Conservation (phyloP, 2,113 vertebrate genomes). For the Lucifuga dentata region DNA sequence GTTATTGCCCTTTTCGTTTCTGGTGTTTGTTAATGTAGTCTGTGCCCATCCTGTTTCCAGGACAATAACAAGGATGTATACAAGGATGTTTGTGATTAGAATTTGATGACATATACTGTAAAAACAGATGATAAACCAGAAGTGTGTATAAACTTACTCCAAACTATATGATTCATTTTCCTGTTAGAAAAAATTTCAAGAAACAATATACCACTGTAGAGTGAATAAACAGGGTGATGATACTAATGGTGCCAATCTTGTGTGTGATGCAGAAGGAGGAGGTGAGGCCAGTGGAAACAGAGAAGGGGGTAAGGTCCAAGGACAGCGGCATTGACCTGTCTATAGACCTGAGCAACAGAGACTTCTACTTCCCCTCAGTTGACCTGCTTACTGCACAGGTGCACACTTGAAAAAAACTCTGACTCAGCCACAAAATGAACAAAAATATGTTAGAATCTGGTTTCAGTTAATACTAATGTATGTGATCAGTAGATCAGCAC, state of each 20-base stretch:
- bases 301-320: conserved; percentile 44
- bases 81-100: too few species aligned
- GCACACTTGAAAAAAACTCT: background rate
- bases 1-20: too few species aligned
- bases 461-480: background rate
- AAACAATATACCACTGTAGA: too few species aligned
- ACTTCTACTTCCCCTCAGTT: conserved; percentile 93
- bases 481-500: too few species aligned
- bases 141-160: too few species aligned
- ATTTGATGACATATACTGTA: too few species aligned
- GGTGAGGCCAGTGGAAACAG: conserved; percentile 55
- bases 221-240: background rate
- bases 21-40: background rate
- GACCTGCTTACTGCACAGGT: conserved; percentile 98
- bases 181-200: too few species aligned
- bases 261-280: conserved; percentile 72
- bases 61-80: too few species aligned
- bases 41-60: too few species aligned
- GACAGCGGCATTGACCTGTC: conserved; percentile 42
- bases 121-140: too few species aligned
- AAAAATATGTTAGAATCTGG: background rate
- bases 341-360: conserved; percentile 81
- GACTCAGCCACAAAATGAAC: background rate
- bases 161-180: too few species aligned
- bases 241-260: conserved; percentile 19